Conservation (phyloP, 1,140 invertebrate species). For the Drosophila lowei region DNA sequence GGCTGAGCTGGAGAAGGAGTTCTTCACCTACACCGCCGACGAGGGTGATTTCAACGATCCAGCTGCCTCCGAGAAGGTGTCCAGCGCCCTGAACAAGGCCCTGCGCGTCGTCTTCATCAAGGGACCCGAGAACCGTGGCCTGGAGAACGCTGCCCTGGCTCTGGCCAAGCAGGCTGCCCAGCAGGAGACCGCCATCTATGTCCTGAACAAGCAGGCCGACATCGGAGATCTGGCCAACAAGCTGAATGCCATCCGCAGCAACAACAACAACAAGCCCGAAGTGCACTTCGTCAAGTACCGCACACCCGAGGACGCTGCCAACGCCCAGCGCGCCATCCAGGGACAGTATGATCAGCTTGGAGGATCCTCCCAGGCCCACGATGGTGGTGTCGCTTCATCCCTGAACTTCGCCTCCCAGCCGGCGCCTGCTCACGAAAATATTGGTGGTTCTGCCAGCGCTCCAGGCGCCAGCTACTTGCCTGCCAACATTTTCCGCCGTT, state of each 20-base stretch:
- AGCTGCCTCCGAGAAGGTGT: slow-evolving; percentile 36
- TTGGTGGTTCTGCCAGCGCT: slow-evolving; percentile 27
- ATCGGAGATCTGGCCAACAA: slow-evolving; percentile 66
- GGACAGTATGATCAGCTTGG: slow-evolving; percentile 60
- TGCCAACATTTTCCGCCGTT: slow-evolving; percentile 63
- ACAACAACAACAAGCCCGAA: slow-evolving; percentile 64
- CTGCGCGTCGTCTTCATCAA: slow-evolving; percentile 59
- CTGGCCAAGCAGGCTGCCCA: slow-evolving; percentile 65
- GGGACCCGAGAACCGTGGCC: slow-evolving; percentile 49
- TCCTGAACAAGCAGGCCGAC: slow-evolving; percentile 73
- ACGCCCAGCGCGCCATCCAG: slow-evolving; percentile 61
- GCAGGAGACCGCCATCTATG: slow-evolving; percentile 75
- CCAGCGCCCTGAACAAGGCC: slow-evolving; percentile 33
- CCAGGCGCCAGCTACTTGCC: slow-evolving; percentile 65
- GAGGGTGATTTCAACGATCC: slow-evolving; percentile 62
- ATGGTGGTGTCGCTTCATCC: slow-evolving; percentile 57
- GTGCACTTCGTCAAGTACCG: slow-evolving; percentile 70
- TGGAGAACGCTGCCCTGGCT: slow-evolving; percentile 49
- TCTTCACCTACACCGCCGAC: slow-evolving; percentile 54
- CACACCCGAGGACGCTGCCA: slow-evolving; percentile 59
- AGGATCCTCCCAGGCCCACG: slow-evolving; percentile 43
- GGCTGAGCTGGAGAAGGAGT: slow-evolving; percentile 58
- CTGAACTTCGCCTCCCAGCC: slow-evolving; percentile 68
- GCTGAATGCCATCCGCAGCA: slow-evolving; percentile 58
- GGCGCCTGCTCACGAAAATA: slow-evolving; percentile 11